These are phyloP conservation scores for Neodon shergylaensis DNA, from an alignment of 2,113 vertebrate species.

Conservation along the genomic window DNA sequence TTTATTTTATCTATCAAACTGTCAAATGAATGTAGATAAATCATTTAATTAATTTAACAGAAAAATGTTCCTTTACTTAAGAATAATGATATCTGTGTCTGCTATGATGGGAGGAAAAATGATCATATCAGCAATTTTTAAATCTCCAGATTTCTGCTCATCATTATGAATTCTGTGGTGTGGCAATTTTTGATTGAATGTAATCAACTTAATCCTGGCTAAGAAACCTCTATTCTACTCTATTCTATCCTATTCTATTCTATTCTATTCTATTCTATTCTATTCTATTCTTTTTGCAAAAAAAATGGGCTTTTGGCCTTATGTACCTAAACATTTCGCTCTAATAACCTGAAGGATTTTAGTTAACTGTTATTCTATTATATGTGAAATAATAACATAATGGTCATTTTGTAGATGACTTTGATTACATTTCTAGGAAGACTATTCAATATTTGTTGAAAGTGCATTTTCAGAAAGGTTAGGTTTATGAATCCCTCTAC, in stretches of 20 bases:
- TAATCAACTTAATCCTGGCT: too few relatives aligned
- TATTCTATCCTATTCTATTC: too few relatives aligned
- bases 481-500: not conserved
- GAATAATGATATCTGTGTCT: conserved; percentile 48
- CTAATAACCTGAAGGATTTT: not conserved
- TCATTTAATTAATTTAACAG: conserved; percentile 30
- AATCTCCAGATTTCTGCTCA: not conserved
- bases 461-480: conserved; percentile 34
- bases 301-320: not conserved
- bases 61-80: not conserved
- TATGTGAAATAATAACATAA: not conserved
- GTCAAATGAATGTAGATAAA: conserved; percentile 18
- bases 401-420: not conserved
- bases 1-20: conserved; percentile 34
- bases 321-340: conserved; percentile 31
- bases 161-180: not conserved
- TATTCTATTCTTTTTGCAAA: not conserved
- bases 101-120: conserved; percentile 51
- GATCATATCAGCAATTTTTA: conserved; percentile 39
- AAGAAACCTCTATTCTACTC: not conserved
- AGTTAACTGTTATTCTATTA: conserved; percentile 15
- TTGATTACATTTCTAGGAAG: not conserved
- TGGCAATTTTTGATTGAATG: not conserved
- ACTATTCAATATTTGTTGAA: conserved; percentile 10
- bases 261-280: not conserved